These are phyloP conservation scores for Trichacis sp. DNA, from an alignment of 2,888 invertebrate genomes.

Conservation along the genomic window DNA sequence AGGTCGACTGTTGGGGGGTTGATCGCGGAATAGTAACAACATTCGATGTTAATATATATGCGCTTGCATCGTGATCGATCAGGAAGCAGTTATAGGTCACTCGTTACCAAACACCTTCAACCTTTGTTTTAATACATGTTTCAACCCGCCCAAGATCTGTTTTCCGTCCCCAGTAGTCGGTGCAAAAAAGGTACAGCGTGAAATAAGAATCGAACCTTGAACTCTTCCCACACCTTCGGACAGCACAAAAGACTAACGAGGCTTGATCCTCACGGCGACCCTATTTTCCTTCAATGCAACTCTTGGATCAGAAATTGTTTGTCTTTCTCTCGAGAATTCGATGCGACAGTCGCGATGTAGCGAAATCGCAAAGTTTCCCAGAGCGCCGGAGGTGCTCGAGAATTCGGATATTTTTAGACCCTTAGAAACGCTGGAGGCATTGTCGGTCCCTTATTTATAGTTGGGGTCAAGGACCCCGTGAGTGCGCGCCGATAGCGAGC, in stretches of 20 bases:
- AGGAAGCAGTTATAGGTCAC: not conserved
- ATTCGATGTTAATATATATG: not conserved
- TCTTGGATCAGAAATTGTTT: not conserved
- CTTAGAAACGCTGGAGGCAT: not conserved
- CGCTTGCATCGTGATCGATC: not conserved
- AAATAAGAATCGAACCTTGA: not conserved
- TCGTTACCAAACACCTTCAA: not conserved
- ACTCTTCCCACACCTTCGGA: not conserved
- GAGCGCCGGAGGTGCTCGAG: not conserved
- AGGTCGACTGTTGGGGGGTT: not conserved
- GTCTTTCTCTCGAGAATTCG: not conserved
- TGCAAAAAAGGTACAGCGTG: not conserved
- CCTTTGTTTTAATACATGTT: not conserved
- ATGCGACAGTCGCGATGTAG: not conserved
- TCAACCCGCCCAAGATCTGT: not conserved
- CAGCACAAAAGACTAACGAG: not conserved
- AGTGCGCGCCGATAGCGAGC: not conserved
- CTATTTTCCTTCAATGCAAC: slow-evolving; percentile 2
- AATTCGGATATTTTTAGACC: not conserved
- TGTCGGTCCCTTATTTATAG: not conserved
- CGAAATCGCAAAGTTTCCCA: not conserved
- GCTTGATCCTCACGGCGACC: not conserved
- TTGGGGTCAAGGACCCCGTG: not conserved
- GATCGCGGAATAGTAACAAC: not conserved
- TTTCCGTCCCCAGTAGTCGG: not conserved